Conservation (phyloP, 2,797 vertebrate genomes). For the Clarias fuscus region DNA sequence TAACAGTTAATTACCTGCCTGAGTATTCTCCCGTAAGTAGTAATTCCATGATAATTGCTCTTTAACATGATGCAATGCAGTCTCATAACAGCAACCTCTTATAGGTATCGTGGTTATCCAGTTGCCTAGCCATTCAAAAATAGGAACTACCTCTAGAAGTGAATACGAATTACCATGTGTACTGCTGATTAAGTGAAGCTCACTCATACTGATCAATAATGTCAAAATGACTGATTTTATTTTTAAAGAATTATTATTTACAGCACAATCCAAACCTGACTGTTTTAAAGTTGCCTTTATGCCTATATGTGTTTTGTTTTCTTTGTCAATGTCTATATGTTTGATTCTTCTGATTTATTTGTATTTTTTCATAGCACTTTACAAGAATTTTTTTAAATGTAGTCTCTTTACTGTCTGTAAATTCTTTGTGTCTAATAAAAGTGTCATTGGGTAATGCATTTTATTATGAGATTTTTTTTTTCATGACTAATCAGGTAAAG, state of each 20-base stretch:
- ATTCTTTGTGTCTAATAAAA: constrained; percentile 18
- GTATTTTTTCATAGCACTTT: constrained; percentile 25
- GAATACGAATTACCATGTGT: constrained; percentile 16
- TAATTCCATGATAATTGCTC: neutral
- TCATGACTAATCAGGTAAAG: neutral
- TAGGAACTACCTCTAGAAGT: constrained; percentile 43
- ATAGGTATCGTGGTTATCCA: neutral
- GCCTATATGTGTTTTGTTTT: constrained; percentile 1
- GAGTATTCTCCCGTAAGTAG: neutral
- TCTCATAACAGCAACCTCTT: neutral
- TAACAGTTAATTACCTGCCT: neutral
- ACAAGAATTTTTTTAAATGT: constrained; percentile 4
- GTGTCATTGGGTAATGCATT: neutral
- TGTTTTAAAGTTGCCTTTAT: neutral
- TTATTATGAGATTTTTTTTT: neutral
- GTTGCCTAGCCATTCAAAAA: neutral
- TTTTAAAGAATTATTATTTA: constrained; percentile 11
- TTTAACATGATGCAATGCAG: neutral
- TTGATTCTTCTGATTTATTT: neutral
- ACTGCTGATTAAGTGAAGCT: constrained; percentile 47
- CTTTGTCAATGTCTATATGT: constrained; percentile 1
- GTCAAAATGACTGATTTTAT: neutral
- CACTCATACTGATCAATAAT: constrained; percentile 5
- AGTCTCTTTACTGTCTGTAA: neutral
- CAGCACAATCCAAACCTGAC: constrained; percentile 19